Evolutionary conservation across 2,113 vertebrate genomes (phyloP), one percentile per base, ranked within the genome.

Genomic region (Dasyprocta punctata): DNA sequence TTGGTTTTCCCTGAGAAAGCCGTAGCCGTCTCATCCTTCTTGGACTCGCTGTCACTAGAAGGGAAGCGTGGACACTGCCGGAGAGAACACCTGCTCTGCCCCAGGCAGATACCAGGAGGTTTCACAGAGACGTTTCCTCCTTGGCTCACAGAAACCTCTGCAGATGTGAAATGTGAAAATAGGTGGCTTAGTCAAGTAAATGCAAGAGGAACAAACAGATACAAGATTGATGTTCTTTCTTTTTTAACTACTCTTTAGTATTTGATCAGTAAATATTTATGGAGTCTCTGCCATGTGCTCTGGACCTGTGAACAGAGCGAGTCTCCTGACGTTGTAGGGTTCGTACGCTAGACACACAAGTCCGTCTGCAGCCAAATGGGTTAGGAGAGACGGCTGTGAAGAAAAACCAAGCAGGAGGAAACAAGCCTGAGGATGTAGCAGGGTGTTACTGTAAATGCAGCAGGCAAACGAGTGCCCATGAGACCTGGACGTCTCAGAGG

Each of bases 351-450:
- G 30, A 36, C 9, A 95, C 52, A 60, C n/a, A 52, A 77, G 28
- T 13, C 75, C 8, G 12, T 61, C 44, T 85, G 8, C 5, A 5
- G 17, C 81, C 56, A 93, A 85, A 56, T 12, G 5, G 8, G 24
- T 22, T 83, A 47, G 36, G 60, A 28, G 44, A 84, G 90, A 80
- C 7, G 38, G 19, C 26, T 41, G 1, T 69, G 44, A 81, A 63
- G 54, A 83, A 86, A 58, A 33, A 47, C 8, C 63, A 75, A 84
- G 49, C 80, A 41, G 33, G 54, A 86, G 44, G 41, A 86, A 56
- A 7, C 4, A 58, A 58, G 16, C 26, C 16, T 5, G 75, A 33
- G 22, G 36, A 12, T 2, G 0, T 9, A 0, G n/a, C 26, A 1
- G 22, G 20, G 47, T 14, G 52, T 2, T 33, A 7, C 33, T 63